Conservation (phyloP, 2,888 invertebrate genomes). For the Rhingia rostrata region DNA sequence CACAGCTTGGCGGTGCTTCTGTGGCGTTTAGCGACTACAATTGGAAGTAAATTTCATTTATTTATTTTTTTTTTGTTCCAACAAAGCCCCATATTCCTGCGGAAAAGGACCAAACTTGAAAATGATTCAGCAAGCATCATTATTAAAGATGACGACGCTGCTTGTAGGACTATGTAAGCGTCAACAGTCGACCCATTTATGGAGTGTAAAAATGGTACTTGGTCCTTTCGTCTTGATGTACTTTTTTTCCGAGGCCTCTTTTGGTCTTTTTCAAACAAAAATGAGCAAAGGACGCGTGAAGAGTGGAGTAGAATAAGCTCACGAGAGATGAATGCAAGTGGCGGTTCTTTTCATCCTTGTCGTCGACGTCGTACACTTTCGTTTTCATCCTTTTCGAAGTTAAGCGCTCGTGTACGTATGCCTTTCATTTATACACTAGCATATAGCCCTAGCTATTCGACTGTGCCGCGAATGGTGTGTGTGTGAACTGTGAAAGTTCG, state of each 20-base stretch:
- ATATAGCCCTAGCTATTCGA: background rate
- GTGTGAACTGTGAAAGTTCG: slow-evolving; percentile 31
- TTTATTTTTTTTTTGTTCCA: slow-evolving; percentile 15
- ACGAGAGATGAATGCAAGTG: slow-evolving; percentile 61
- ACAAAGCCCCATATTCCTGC: slow-evolving; percentile 8
- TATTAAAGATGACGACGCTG: slow-evolving; percentile 36
- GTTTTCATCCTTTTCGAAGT: slow-evolving; percentile 35
- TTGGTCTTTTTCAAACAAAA: slow-evolving; percentile 30
- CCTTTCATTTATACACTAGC: slow-evolving; percentile 25
- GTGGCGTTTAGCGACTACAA: slow-evolving; percentile 50
- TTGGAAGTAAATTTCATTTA: slow-evolving; percentile 53
- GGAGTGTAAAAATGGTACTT: slow-evolving; percentile 45
- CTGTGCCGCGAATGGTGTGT: slow-evolving; percentile 49
- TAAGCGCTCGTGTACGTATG: slow-evolving; percentile 27
- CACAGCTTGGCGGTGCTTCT: slow-evolving; percentile 12
- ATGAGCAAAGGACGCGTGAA: slow-evolving; percentile 55
- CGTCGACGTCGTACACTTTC: slow-evolving; percentile 47
- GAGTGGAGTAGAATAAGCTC: slow-evolving; percentile 64
- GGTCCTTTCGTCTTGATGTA: slow-evolving; percentile 8
- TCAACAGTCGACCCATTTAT: slow-evolving; percentile 62
- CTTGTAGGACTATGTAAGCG: slow-evolving; percentile 26
- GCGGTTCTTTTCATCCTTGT: slow-evolving; percentile 44
- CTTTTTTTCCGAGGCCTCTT: slow-evolving; percentile 10
- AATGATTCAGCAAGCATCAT: slow-evolving; percentile 43
- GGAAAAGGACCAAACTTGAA: slow-evolving; percentile 42